Percentiles rank a stretch among this genome's conserved stretches.
Conservation (phyloP, 2,797 vertebrate genomes). For the Argya squamiceps region DNA sequence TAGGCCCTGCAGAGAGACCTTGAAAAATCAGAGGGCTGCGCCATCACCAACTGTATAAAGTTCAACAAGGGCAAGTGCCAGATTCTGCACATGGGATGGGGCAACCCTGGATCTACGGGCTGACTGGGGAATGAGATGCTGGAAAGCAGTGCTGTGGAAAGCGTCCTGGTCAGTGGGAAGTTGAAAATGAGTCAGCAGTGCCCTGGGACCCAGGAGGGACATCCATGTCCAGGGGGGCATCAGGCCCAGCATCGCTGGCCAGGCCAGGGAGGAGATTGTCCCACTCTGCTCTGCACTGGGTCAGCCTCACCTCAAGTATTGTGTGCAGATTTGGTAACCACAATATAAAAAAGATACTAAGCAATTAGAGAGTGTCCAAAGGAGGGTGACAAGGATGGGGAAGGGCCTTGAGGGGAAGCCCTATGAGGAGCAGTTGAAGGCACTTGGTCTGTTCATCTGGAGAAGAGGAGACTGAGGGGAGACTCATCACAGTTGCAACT, state of each 20-base stretch:
- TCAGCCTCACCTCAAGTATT: background rate
- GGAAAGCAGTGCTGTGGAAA: background rate
- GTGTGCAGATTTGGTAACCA: background rate
- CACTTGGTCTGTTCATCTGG: background rate
- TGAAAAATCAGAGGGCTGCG: background rate
- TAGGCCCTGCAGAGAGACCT: background rate
- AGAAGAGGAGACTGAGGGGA: background rate
- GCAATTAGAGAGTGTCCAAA: background rate
- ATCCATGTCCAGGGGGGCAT: rapidly evolving
- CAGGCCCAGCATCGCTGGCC: rapidly evolving
- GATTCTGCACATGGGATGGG: background rate
- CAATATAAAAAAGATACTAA: background rate
- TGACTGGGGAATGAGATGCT: background rate
- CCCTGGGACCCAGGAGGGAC: background rate
- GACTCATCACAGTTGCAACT: background rate
- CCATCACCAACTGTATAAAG: background rate
- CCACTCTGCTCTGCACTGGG: background rate
- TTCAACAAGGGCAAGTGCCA: background rate
- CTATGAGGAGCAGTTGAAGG: background rate
- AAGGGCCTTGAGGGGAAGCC: background rate
- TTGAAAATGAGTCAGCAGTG: background rate
- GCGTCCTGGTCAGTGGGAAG: background rate
- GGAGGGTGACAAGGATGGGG: background rate
- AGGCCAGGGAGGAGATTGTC: background rate
- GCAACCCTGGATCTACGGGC: background rate